Conservation (phyloP, 2,888 invertebrate species). For the Nephrotoma guestfalica region DNA sequence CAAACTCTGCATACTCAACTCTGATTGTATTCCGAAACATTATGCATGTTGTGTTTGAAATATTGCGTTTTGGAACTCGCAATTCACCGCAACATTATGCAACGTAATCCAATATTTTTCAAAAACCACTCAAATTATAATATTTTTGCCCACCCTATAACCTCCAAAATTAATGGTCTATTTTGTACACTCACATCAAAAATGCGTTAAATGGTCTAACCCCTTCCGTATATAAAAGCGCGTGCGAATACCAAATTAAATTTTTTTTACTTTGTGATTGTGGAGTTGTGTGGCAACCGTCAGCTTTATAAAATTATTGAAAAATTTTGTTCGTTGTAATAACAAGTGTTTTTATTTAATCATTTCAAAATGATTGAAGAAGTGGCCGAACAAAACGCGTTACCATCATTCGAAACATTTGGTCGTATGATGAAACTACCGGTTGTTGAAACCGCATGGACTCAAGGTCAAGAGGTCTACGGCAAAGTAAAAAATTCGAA, state of each 20-base stretch:
- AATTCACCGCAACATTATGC: no score
- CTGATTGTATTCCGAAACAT: no score
- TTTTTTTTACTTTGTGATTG: neutral
- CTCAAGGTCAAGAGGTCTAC: constrained; percentile 40
- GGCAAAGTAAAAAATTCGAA: constrained; percentile 35
- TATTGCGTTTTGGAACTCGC: no score
- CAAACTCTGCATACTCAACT: no score
- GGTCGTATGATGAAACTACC: constrained; percentile 41
- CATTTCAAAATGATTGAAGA: neutral
- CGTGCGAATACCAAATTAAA: neutral
- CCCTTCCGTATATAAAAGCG: neutral
- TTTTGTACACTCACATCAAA: neutral
- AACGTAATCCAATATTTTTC: no score
- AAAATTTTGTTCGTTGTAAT: neutral
- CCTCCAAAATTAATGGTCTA: neutral
- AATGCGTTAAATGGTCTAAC: neutral
- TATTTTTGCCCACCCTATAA: neutral
- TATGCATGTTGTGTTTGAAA: no score
- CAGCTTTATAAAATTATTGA: neutral
- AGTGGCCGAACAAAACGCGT: constrained; percentile 15
- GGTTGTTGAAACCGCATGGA: constrained; percentile 40
- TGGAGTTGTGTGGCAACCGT: neutral
- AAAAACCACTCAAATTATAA: neutral
- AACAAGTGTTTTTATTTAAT: neutral
- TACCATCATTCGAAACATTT: constrained; percentile 38